phyloP scores from a whole-genome alignment of 2,797 vertebrate species.

The Hoplostethus mediterraneus region DNA sequence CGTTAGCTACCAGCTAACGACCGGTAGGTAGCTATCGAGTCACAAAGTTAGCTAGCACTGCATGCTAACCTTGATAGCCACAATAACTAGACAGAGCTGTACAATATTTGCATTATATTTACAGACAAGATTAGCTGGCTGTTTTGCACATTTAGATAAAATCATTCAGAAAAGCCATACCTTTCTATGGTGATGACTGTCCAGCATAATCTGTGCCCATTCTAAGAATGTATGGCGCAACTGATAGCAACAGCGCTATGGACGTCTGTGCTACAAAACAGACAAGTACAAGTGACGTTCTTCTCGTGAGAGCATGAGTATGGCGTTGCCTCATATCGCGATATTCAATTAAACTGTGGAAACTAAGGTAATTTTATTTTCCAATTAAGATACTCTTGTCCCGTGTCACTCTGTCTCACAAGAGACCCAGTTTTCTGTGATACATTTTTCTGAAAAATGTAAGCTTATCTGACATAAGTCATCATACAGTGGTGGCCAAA shows the following conservation, averaged over 20 bases:
- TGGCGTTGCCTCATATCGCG: slow-evolving; percentile 34
- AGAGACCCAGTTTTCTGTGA: too few species aligned
- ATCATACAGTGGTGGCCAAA: too few species aligned
- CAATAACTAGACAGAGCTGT: slow-evolving; percentile 24
- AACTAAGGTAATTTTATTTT: slow-evolving; percentile 39
- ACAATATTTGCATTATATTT: not conserved
- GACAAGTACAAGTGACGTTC: not conserved
- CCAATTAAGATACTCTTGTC: not conserved
- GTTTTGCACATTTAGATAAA: rapidly evolving
- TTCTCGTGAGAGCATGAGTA: slow-evolving; percentile 40
- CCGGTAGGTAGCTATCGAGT: not conserved
- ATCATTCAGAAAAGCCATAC: slow-evolving; percentile 25
- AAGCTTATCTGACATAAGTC: too few species aligned
- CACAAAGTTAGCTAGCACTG: slow-evolving; percentile 24
- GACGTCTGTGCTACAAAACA: slow-evolving; percentile 59
- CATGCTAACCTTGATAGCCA: slow-evolving; percentile 46
- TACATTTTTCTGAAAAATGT: too few species aligned
- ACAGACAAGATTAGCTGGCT: not conserved
- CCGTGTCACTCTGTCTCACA: not conserved
- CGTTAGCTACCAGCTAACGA: not conserved
- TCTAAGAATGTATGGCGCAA: slow-evolving; percentile 52
- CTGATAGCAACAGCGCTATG: not conserved
- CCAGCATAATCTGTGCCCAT: slow-evolving; percentile 69
- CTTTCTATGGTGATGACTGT: slow-evolving; percentile 56
- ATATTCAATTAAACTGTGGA: not conserved